A percentile compares a stretch with the other conserved stretches of the same genome.
Conservation (phyloP, 2,113 vertebrate genomes). For the Peromyscus leucopus region DNA sequence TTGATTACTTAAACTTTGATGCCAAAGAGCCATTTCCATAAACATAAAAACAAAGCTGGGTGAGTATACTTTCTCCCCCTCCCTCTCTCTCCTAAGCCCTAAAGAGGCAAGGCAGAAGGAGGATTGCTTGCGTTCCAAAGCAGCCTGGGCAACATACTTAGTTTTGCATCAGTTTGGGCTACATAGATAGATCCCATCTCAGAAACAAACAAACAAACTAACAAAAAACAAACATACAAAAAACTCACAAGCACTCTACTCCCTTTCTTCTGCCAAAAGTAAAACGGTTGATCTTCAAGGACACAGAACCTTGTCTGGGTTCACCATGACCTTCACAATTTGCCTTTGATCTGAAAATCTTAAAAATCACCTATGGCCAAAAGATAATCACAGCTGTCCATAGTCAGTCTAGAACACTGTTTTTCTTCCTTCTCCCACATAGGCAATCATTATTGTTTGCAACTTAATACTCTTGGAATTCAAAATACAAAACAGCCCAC, state of each 20-base stretch:
- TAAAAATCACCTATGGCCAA: neutral
- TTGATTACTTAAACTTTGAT: neutral
- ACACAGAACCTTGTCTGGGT: neutral
- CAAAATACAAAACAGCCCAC: neutral
- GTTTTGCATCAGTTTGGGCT: neutral
- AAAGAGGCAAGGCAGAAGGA: neutral
- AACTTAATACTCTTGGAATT: neutral
- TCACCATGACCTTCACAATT: neutral
- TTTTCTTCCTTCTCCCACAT: neutral
- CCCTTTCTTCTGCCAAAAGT: neutral
- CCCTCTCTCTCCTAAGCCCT: neutral
- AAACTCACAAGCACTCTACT: neutral
- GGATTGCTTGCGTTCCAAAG: neutral
- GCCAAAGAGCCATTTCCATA: neutral
- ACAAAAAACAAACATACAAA: neutral
- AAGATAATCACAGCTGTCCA: neutral
- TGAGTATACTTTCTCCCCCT: neutral
- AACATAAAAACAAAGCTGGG: conserved; percentile 43
- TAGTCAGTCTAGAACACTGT: neutral
- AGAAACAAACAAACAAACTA: neutral
- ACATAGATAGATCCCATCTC: neutral
- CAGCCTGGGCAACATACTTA: neutral
- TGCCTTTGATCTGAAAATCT: neutral
- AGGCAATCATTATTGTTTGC: neutral
- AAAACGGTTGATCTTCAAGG: neutral